Conservation (phyloP, 1,140 invertebrate genomes). For the Ganaspis sp. region DNA sequence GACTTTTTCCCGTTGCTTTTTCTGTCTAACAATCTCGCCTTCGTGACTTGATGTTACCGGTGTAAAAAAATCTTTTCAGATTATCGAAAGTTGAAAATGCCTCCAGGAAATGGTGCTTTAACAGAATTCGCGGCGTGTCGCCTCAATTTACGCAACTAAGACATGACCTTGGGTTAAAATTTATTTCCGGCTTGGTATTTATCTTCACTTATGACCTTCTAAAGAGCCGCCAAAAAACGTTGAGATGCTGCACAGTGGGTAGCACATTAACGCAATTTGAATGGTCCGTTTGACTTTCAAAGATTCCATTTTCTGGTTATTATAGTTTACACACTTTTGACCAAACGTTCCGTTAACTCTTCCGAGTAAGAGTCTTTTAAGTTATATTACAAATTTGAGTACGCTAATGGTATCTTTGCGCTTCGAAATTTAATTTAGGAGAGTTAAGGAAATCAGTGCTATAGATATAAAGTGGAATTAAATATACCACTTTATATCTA, state of each 20-base stretch:
- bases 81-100: background rate
- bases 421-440: no score
- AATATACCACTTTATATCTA: no score
- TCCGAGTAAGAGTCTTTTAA: background rate
- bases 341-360: constrained; percentile 10
- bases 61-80: background rate
- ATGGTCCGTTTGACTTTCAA: constrained; percentile 2
- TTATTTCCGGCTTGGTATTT: constrained; percentile 1
- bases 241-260: constrained; percentile 13
- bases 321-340: constrained; percentile 15
- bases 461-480: no score
- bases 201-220: constrained; percentile 20
- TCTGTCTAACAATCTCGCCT: no score
- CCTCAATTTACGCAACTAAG: constrained; percentile 4
- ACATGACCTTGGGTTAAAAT: constrained; percentile 9
- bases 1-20: constrained; percentile 14
- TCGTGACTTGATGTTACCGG: background rate
- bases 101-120: background rate
- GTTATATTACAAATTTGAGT: background rate
- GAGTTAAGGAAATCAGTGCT: no score
- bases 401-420: no score
- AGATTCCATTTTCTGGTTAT: background rate
- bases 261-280: constrained; percentile 15
- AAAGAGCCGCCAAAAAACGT: background rate
- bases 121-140: background rate